Conservation (phyloP, 2,797 vertebrate species). For the Xenops minutus region DNA sequence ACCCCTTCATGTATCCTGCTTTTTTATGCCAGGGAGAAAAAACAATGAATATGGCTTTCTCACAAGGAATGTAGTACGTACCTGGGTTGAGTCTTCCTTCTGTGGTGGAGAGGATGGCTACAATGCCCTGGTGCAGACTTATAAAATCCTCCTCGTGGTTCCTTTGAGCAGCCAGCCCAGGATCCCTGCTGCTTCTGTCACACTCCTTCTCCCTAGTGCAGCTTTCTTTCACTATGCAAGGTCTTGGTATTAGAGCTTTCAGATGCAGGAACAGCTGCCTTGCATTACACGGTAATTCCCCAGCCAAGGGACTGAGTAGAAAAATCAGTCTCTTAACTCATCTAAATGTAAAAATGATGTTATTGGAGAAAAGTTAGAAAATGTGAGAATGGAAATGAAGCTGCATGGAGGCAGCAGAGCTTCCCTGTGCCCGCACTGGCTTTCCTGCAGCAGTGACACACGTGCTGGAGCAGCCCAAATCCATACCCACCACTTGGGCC, state of each 20-base stretch:
- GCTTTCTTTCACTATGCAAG: not conserved
- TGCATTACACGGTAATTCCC: not conserved
- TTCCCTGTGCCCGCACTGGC: accelerated
- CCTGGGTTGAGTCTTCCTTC: not conserved
- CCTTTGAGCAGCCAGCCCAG: not conserved
- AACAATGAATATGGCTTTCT: not conserved
- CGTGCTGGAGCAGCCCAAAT: not conserved
- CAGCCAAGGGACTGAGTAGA: not conserved
- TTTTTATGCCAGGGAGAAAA: not conserved
- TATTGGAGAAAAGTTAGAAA: not conserved
- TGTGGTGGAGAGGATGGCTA: not conserved
- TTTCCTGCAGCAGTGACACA: accelerated
- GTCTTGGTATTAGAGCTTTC: not conserved
- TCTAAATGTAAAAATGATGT: not conserved
- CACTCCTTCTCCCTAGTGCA: not conserved
- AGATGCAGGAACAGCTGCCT: not conserved
- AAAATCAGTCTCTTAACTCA: not conserved
- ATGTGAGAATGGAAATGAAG: not conserved
- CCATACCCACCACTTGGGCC: not conserved
- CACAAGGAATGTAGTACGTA: not conserved
- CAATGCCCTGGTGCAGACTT: not conserved
- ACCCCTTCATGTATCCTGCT: not conserved
- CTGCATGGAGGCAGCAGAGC: not conserved
- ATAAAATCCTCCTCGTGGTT: not conserved
- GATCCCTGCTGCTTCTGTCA: not conserved